phyloP scores from a whole-genome alignment of 1,140 invertebrate genomes.

The Pentalonia nigronervosa region DNA sequence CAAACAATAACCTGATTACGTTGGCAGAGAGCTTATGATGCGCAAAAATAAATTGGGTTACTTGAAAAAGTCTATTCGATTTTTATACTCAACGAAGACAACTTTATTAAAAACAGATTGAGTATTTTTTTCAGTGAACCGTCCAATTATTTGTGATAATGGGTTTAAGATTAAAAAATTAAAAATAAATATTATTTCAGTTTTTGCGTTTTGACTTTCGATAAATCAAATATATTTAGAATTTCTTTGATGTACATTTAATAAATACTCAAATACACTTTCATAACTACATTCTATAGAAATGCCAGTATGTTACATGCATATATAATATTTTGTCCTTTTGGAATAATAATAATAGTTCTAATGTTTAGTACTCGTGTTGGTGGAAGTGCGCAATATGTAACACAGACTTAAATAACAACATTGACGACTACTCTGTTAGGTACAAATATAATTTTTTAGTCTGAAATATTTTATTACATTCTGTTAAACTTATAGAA shows the following conservation, averaged over 20 bases:
- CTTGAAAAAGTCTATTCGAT: constrained; percentile 31
- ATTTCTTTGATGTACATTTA: not conserved
- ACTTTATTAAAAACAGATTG: constrained; percentile 22
- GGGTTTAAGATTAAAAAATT: not conserved
- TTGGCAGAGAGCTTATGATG: not conserved
- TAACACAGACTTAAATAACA: not conserved
- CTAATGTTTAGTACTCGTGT: not conserved
- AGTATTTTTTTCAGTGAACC: not conserved
- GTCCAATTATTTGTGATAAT: not conserved
- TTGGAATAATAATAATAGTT: not conserved
- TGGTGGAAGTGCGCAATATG: not conserved
- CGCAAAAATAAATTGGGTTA: constrained; percentile 29
- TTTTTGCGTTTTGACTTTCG: not conserved
- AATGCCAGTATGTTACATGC: not conserved
- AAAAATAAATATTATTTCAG: not conserved
- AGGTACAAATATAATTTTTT: not conserved
- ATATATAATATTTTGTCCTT: not conserved
- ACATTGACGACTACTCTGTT: too few relatives aligned
- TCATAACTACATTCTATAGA: not conserved
- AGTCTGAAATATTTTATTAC: not conserved
- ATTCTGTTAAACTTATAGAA: not conserved
- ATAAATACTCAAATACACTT: not conserved
- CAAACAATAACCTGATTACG: constrained; percentile 26
- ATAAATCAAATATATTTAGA: not conserved
- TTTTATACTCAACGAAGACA: not conserved